These are phyloP conservation scores for Caenorhabditis sulstoni DNA, from an alignment of 2,888 invertebrate species.

Conservation along the genomic window DNA sequence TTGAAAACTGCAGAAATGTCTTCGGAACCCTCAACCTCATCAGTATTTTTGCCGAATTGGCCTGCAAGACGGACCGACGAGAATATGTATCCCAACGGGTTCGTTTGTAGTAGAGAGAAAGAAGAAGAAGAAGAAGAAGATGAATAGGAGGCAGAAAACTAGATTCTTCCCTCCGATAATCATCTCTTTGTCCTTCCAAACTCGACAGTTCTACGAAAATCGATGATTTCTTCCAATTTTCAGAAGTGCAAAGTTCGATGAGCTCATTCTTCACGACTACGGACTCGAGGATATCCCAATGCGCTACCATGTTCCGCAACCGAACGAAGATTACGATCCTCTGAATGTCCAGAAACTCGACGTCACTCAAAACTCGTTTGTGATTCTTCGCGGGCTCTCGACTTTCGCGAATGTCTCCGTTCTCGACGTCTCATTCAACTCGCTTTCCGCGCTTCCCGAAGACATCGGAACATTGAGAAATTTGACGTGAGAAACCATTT, in stretches of 20 bases:
- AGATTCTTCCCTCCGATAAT: slow-evolving; percentile 19
- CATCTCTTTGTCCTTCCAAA: slow-evolving; percentile 31
- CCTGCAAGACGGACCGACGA: slow-evolving; percentile 33
- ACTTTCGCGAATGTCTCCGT: slow-evolving; percentile 63
- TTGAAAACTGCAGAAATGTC: slow-evolving; percentile 11
- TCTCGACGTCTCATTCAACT: slow-evolving; percentile 86
- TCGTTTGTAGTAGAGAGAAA: not conserved
- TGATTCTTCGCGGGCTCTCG: slow-evolving; percentile 48
- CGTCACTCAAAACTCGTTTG: slow-evolving; percentile 63
- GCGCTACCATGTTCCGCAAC: slow-evolving; percentile 42
- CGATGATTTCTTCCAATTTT: not conserved
- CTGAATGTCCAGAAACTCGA: slow-evolving; percentile 56
- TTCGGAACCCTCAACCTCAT: slow-evolving; percentile 34
- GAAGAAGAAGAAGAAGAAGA: not conserved
- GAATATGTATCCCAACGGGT: slow-evolving; percentile 55
- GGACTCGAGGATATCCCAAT: slow-evolving; percentile 61
- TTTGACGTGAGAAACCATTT: slow-evolving; percentile 81
- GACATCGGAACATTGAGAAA: slow-evolving; percentile 86
- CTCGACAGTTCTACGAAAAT: not conserved
- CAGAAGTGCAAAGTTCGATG: slow-evolving; percentile 36
- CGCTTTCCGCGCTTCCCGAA: slow-evolving; percentile 87
- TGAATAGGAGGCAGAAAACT: not conserved
- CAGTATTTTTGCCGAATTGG: slow-evolving; percentile 37
- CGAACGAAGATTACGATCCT: slow-evolving; percentile 60
- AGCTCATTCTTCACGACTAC: slow-evolving; percentile 54